Percentiles rank a stretch among this genome's conserved stretches.
Conservation (phyloP, 2,113 vertebrate genomes). For the Cephalopholis sonnerati region DNA sequence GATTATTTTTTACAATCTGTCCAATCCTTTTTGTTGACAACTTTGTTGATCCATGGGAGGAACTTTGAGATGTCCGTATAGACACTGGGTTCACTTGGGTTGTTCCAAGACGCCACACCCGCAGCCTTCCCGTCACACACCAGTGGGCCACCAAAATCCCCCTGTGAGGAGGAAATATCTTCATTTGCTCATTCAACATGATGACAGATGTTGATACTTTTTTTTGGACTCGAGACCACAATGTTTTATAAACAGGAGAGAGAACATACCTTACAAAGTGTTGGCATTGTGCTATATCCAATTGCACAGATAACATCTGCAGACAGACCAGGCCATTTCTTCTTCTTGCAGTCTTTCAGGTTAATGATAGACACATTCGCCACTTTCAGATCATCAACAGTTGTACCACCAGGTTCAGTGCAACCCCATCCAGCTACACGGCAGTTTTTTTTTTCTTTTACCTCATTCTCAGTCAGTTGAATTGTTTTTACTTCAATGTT, state of each 20-base stretch:
- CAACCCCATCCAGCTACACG: slow-evolving; percentile 76
- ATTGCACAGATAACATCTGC: slow-evolving; percentile 61
- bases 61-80: slow-evolving; percentile 70
- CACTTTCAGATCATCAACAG: slow-evolving; percentile 6
- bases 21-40: slow-evolving; percentile 13
- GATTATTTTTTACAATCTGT: too few relatives aligned
- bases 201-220: background rate
- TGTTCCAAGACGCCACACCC: slow-evolving; percentile 85
- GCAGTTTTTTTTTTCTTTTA: too few relatives aligned
- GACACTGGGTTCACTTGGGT: slow-evolving; percentile 67
- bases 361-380: slow-evolving; percentile 47
- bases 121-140: slow-evolving; percentile 81
- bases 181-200: background rate
- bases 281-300: slow-evolving; percentile 57
- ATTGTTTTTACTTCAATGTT: too few relatives aligned
- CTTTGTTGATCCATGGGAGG: slow-evolving; percentile 61
- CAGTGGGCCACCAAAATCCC: slow-evolving; percentile 88
- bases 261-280: slow-evolving; percentile 71
- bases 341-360: slow-evolving; percentile 12
- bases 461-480: too few relatives aligned
- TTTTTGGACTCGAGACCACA: background rate
- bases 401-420: background rate
- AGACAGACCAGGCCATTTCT: slow-evolving; percentile 44
- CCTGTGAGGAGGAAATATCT: slow-evolving; percentile 71
- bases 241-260: background rate